Evolutionary conservation across 2,888 invertebrate species (phyloP).

Genomic region (Sesia apiformis): DNA sequence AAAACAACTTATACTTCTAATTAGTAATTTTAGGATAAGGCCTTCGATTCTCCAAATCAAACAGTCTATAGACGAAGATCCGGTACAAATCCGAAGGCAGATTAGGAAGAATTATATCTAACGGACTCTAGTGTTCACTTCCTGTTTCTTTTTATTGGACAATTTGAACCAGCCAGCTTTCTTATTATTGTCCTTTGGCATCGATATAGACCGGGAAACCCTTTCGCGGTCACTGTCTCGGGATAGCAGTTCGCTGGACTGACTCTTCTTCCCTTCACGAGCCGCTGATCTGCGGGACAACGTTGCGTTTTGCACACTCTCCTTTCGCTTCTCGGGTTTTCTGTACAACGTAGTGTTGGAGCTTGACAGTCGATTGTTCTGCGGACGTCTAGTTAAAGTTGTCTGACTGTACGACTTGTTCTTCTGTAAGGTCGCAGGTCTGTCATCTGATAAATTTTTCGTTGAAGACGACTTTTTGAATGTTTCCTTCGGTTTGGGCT

Average conservation of each 20-base stretch:
- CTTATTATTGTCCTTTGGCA: slow-evolving; percentile 82
- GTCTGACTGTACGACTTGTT: slow-evolving; percentile 65
- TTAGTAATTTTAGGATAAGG: too few species aligned
- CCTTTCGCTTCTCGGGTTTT: slow-evolving; percentile 59
- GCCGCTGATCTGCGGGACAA: slow-evolving; percentile 56
- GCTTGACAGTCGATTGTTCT: slow-evolving; percentile 44
- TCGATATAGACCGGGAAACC: slow-evolving; percentile 79
- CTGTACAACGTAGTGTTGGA: slow-evolving; percentile 56
- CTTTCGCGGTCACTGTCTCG: slow-evolving; percentile 65
- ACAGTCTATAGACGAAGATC: too few species aligned
- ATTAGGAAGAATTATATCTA: slow-evolving; percentile 11
- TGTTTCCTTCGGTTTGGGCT: slow-evolving; percentile 43
- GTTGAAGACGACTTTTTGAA: slow-evolving; percentile 64
- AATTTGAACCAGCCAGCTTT: slow-evolving; percentile 84
- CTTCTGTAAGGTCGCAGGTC: slow-evolving; percentile 53
- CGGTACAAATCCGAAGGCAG: too few species aligned
- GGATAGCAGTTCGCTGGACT: slow-evolving; percentile 78
- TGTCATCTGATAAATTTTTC: slow-evolving; percentile 37
- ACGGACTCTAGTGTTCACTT: slow-evolving; percentile 56
- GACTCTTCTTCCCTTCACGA: slow-evolving; percentile 62
- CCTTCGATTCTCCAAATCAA: too few species aligned
- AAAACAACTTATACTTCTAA: too few species aligned
- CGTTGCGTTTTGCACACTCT: slow-evolving; percentile 29
- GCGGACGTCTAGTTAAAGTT: slow-evolving; percentile 46
- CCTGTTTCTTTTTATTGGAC: slow-evolving; percentile 62